These are phyloP conservation scores for Sphinx pinastri DNA, from an alignment of 2,888 invertebrate species.

Conservation along the genomic window DNA sequence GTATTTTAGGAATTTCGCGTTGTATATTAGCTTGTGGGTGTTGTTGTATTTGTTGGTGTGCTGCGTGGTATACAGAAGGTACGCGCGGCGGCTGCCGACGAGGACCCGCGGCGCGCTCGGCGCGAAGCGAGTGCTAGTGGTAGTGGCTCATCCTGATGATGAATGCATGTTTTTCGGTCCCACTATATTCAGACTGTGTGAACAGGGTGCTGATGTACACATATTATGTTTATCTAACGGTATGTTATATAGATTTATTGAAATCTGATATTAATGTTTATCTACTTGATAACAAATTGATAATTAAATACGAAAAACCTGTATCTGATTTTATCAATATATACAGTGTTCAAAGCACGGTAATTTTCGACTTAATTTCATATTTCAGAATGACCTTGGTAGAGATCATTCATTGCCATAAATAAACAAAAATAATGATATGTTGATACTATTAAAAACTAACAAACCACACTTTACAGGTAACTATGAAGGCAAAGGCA, in stretches of 20 bases:
- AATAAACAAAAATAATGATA: too few relatives aligned
- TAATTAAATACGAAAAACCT: too few relatives aligned
- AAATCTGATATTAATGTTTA: too few relatives aligned
- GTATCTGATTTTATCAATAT: too few relatives aligned
- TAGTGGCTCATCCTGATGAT: conserved; percentile 98
- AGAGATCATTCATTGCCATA: too few relatives aligned
- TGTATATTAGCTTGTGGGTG: conserved; percentile 83
- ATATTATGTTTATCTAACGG: conserved; percentile 94
- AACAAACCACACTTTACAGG: conserved; percentile 69
- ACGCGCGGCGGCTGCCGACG: conserved; percentile 75
- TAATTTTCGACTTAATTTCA: too few relatives aligned
- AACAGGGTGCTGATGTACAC: conserved; percentile 88
- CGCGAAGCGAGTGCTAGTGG: conserved; percentile 88
- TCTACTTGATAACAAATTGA: too few relatives aligned
- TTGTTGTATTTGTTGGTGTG: conserved; percentile 75
- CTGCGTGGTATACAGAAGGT: conserved; percentile 81
- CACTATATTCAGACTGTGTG: conserved; percentile 88
- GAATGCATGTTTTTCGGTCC: conserved; percentile 99
- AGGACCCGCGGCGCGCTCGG: conserved; percentile 78
- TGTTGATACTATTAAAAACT: too few relatives aligned
- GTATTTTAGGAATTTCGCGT: conserved; percentile 70
- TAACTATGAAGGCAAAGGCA: conserved; percentile 86
- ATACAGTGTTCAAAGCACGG: too few relatives aligned
- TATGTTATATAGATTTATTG: conserved; percentile 52
- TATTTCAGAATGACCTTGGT: too few relatives aligned